These are phyloP conservation scores for Eulemur rubriventer DNA, from an alignment of 2,797 vertebrate genomes.

Conservation along the genomic window DNA sequence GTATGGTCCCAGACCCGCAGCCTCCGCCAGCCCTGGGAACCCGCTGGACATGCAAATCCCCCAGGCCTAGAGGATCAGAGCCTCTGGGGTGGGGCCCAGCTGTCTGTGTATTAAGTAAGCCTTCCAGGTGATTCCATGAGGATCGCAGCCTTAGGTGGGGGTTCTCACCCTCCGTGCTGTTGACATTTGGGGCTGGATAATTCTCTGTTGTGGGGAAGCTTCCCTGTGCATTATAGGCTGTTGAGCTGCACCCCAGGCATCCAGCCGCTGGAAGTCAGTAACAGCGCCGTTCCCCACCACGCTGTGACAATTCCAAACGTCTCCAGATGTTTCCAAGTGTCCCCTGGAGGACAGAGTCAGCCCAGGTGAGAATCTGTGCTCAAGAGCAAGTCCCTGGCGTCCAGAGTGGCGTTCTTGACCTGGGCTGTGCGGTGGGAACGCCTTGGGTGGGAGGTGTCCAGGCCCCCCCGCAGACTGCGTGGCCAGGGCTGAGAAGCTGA, in stretches of 20 bases:
- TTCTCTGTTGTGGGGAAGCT: neutral
- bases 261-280: neutral
- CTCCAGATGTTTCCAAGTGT: neutral
- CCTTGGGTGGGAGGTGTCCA: no score
- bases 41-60: accelerated
- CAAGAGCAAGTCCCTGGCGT: neutral
- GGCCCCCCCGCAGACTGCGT: neutral
- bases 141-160: no score
- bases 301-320: neutral
- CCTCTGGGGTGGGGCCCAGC: neutral
- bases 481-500: neutral
- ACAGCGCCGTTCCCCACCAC: neutral
- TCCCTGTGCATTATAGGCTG: neutral
- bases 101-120: neutral
- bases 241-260: neutral
- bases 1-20: no score
- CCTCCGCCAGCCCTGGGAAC: neutral
- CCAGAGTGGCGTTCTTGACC: neutral
- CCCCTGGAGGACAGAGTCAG: neutral
- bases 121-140: neutral
- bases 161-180: neutral
- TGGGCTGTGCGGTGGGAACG: no score
- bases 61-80: neutral
- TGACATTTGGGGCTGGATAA: neutral
- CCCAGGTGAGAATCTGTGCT: neutral